Conservation (phyloP, 1,140 invertebrate species). For the Drosophila lacteicornis region DNA sequence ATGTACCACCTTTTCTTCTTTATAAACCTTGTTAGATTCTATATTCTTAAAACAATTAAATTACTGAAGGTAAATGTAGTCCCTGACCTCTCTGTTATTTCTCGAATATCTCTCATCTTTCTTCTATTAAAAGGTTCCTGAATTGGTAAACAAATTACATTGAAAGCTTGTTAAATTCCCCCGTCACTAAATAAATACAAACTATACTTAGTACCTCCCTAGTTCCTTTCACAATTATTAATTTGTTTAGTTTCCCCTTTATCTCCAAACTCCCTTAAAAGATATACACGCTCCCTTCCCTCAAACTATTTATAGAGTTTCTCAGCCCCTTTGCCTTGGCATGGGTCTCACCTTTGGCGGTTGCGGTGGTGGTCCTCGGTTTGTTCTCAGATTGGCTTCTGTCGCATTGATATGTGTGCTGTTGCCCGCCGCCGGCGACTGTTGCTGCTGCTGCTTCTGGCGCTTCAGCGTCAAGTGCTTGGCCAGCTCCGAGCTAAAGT, state of each 20-base stretch:
- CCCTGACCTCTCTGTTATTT: too few relatives aligned
- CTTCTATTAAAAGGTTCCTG: too few relatives aligned
- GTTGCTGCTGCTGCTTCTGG: slow-evolving; percentile 73
- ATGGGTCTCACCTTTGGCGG: slow-evolving; percentile 73
- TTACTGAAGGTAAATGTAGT: neutral
- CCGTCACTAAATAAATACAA: too few relatives aligned
- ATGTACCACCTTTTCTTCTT: neutral
- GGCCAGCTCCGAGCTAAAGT: slow-evolving; percentile 82
- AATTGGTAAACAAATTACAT: too few relatives aligned
- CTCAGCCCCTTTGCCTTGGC: slow-evolving; percentile 43
- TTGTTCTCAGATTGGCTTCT: slow-evolving; percentile 84
- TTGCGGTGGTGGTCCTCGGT: slow-evolving; percentile 84
- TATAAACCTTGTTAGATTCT: too few relatives aligned
- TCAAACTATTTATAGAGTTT: slow-evolving; percentile 25
- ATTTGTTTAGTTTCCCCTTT: neutral
- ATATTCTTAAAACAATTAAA: neutral
- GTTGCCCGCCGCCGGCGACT: slow-evolving; percentile 29
- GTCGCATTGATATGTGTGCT: slow-evolving; percentile 81
- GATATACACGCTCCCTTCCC: neutral
- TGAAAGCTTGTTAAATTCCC: too few relatives aligned
- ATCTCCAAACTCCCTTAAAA: too few relatives aligned
- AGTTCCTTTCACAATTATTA: neutral
- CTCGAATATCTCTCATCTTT: too few relatives aligned
- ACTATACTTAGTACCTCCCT: neutral
- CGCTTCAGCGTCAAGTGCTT: slow-evolving; percentile 84